Evolutionary conservation across 2,888 invertebrate genomes (phyloP), one percentile per base, ranked within the genome.

Genomic region (Drosophila suboccidentalis): DNA sequence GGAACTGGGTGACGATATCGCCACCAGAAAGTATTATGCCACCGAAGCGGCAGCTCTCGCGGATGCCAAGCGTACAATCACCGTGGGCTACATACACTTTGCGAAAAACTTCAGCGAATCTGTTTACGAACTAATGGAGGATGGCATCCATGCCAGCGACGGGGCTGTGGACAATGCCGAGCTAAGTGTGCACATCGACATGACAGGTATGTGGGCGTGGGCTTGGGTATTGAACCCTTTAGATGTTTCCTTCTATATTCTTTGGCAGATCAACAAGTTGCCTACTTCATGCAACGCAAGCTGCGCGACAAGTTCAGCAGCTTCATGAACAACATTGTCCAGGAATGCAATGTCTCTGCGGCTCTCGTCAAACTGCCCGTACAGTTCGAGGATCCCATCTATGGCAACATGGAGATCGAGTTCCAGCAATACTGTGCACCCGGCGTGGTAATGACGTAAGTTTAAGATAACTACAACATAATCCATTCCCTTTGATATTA

Each of bases 381-480:
- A 2, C 91, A 95, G 92, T 95, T 96, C 88, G 93, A 95, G 65
- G 93, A 95, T 10, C 96, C 96, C 0, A 93, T 97, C 46, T 96
- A 94, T 89, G 97, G 97, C 1, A 92, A 92, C 11, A 93, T 93
- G 61, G 94, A 96, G 62, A 95, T 96, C 3, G 95, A 95, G 72
- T 96, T 96, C 91, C 95, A 95, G 6, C 95, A 95, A 67, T 98
- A 96, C 91, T 96, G 97, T 94, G 96, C 96, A 0, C 98, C 98
- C 0, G 96, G 97, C 5, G 95, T 97, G 54, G 94, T 98, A 78
- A 94, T 97, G 79, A 95, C 96, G 97, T 97, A 92, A 95, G 95
- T 13, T 5, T 1, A 8, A 8, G 8, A 29, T 29, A 29, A 6
- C 6, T 29, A n/a, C 22, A 29, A 29, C 29, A 8, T 8, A 8